Base-by-base conservation (phyloP, 1,140 invertebrate genomes). In the Oryctes rhinoceros region DNA sequence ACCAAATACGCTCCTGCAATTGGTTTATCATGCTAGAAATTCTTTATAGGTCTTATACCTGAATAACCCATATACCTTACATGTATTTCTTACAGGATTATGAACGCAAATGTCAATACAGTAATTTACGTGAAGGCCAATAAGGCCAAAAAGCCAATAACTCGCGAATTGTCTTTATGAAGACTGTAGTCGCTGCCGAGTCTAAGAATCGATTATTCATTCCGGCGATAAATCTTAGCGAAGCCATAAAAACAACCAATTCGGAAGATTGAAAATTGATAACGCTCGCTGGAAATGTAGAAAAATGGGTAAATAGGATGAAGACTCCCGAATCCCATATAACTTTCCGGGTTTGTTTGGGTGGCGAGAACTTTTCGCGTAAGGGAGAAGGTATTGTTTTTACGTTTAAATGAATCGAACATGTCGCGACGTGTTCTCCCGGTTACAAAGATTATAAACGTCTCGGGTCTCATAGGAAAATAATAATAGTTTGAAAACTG, bases 401-500 rank as follows among this genome's bases (percentile, higher is more conserved):
- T 24, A 24, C 65, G 65, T 71, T 71, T 30, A 71, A 71, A 37
- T 71, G 24, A 71, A 71, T 71, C 10, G 65, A 71, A 24, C 65
- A 71, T 71, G 35, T 20, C 18, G 65, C 65, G 18, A 71, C 65
- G 20, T 44, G 39, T 10, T 44, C 39, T 44, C 39, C 39, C 39
- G 39, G 39, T 44, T 44, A 44, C 39, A 10, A 10, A 71, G 35
- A 37, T 71, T 71, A 71, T 71, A 24, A 71, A 71, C 11, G 65
- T 71, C 65, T 59, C 18, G 39, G 53, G 53, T 24, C 20, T 71
- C 65, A 71, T 71, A 24, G 65, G 65, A 71, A 71, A 71, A 71
- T 71, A 71, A 71, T 71, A 71, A 71, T 71, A 59, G 53, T 59
- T 59, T 71, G 20, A 71, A 71, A 71, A 71, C 65, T 71, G 65